Conservation (phyloP, 35 echinoderm and acorn worm species). For the Ophioderma brevispina region DNA sequence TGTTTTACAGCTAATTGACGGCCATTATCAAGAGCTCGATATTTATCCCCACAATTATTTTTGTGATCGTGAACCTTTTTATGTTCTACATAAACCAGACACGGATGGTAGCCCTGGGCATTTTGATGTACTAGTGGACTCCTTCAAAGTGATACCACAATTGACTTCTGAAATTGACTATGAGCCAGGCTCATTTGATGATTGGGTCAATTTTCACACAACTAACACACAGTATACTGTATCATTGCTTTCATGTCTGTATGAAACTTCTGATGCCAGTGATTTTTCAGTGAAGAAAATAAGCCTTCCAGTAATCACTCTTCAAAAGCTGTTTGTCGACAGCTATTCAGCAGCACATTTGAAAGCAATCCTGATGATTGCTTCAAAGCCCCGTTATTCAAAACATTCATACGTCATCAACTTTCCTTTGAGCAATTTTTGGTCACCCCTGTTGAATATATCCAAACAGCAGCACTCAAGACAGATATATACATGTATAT, state of each 20-base stretch:
- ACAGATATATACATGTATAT: conserved; percentile 20
- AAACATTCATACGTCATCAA: conserved; percentile 29
- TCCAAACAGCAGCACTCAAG: background rate
- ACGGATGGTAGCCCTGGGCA: background rate
- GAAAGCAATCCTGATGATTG: too few relatives aligned
- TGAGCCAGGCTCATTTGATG: background rate
- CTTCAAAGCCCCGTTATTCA: conserved; percentile 27
- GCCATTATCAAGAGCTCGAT: background rate
- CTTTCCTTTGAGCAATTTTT: conserved; percentile 3
- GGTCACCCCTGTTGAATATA: background rate
- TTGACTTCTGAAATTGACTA: background rate
- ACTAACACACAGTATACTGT: background rate
- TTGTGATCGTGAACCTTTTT: background rate
- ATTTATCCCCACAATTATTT: background rate
- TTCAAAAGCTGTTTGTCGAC: background rate
- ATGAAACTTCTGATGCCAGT: background rate
- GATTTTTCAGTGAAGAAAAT: background rate
- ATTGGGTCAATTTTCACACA: background rate
- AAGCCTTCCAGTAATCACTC: background rate
- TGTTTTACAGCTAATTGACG: background rate
- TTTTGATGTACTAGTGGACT: background rate
- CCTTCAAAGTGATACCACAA: background rate
- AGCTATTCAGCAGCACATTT: background rate
- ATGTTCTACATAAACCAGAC: background rate
- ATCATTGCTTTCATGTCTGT: background rate